Evolutionary conservation across 2,113 vertebrate species (phyloP).

Genomic region (Nanger granti): DNA sequence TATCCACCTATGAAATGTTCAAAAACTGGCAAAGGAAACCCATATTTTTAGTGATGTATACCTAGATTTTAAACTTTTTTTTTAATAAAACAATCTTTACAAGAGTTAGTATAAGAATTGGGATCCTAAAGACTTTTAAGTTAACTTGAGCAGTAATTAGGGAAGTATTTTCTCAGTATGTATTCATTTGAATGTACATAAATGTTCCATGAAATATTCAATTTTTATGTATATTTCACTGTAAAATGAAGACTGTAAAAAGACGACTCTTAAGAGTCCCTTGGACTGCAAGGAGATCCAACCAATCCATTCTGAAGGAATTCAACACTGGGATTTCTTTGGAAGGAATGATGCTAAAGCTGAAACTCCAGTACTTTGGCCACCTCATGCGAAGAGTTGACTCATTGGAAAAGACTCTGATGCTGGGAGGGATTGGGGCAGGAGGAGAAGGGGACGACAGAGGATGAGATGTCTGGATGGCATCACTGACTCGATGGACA

Average conservation of each 20-base stretch:
- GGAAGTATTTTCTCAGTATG: not conserved
- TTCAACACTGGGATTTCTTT: no score
- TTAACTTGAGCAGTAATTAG: not conserved
- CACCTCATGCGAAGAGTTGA: no score
- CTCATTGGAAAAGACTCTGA: no score
- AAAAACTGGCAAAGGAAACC: not conserved
- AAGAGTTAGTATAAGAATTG: not conserved
- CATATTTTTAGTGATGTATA: not conserved
- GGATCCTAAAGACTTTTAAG: not conserved
- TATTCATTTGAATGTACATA: not conserved
- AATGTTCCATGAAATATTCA: not conserved
- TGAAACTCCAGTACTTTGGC: no score
- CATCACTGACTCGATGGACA: no score
- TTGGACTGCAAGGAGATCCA: no score
- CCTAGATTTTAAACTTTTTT: not conserved
- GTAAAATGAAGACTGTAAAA: not conserved
- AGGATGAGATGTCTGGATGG: no score
- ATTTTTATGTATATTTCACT: not conserved
- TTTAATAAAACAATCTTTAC: not conserved
- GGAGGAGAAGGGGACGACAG: no score
- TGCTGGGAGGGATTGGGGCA: no score
- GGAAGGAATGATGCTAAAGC: no score
- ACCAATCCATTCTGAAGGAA: no score
- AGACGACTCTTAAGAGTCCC: no score
- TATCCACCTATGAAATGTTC: not conserved